Percentiles rank a stretch among this genome's conserved stretches.
Conservation (phyloP, 1,140 invertebrate genomes). For the Colletes latitarsis region DNA sequence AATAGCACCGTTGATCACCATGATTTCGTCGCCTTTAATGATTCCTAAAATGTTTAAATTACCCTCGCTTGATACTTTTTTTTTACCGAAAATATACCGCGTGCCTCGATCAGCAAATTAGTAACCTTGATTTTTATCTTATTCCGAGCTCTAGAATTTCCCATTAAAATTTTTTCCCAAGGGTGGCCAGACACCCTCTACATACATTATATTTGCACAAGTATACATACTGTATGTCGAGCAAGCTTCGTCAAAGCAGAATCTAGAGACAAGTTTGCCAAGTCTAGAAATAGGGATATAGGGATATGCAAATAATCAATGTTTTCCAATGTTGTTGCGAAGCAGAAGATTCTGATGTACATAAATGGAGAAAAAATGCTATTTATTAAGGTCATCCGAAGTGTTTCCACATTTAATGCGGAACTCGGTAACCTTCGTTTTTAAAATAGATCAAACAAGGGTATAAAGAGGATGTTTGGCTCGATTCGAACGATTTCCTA, state of each 20-base stretch:
- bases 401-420: neutral
- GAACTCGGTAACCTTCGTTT: conserved; percentile 20
- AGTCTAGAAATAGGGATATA: neutral
- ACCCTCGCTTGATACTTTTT: too few relatives aligned
- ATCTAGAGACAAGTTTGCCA: neutral
- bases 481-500: conserved; percentile 3
- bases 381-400: conserved; percentile 27
- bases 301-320: conserved; percentile 52
- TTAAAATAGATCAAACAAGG: conserved; percentile 25
- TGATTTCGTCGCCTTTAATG: conserved; percentile 98
- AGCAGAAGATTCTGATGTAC: conserved; percentile 19
- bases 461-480: neutral
- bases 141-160: too few relatives aligned
- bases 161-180: too few relatives aligned
- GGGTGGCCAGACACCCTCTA: too few relatives aligned
- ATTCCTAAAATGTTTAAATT: conserved; percentile 85
- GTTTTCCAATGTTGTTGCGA: conserved; percentile 48
- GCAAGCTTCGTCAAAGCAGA: too few relatives aligned
- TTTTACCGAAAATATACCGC: too few relatives aligned
- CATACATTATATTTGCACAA: too few relatives aligned
- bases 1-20: conserved; percentile 98
- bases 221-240: too few relatives aligned
- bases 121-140: too few relatives aligned
- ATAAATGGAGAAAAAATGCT: neutral
- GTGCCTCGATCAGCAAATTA: too few relatives aligned